Base-by-base conservation (phyloP, 1,140 invertebrate species). In the Pogonus chalceus region DNA sequence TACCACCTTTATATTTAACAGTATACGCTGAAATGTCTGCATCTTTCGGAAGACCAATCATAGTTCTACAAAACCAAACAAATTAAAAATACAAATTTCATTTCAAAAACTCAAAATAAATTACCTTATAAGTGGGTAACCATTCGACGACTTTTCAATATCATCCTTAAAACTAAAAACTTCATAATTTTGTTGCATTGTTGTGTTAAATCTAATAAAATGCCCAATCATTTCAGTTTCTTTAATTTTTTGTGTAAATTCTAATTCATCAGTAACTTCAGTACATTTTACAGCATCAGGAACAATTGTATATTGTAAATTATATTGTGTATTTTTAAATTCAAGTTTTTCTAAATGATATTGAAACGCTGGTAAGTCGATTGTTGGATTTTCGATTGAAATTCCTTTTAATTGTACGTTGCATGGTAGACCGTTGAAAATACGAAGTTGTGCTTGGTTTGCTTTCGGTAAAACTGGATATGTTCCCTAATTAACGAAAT, bases 391-490 rank as follows among this genome's bases (percentile, higher is more conserved):
- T n/a, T n/a, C n/a, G n/a, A n/a, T n/a, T n/a, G n/a, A n/a, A n/a
- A n/a, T n/a, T n/a, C n/a, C n/a, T n/a, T n/a, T n/a, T n/a, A n/a
- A n/a, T n/a, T n/a, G n/a, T 4, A 43, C 18, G 37, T 18, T 43
- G 18, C 37, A 43, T 18, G 37, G 37, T 18, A 43, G 18, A 12
- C 37, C 37, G 37, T 92, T 92, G 59, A 83, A 87, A 52, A 91
- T 71, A 52, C 85, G 75, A 26, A 91, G 51, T 66, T 89, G 85
- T 0, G 76, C 73, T 21, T 78, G 65, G 12, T 78, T 78, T 20
- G 58, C 16, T 31, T 71, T 62, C 1, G 88, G 82, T 22, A 84
- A 58, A 16, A 77, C 62, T 2, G 86, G 80, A 64, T 88, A 83
- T 1, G 84, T 85, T 59, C 70, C 69, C 80, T 86, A 69, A 35